Evolutionary conservation across 2,113 vertebrate genomes (phyloP).

Genomic region (Nothocercus nigrocapillus): DNA sequence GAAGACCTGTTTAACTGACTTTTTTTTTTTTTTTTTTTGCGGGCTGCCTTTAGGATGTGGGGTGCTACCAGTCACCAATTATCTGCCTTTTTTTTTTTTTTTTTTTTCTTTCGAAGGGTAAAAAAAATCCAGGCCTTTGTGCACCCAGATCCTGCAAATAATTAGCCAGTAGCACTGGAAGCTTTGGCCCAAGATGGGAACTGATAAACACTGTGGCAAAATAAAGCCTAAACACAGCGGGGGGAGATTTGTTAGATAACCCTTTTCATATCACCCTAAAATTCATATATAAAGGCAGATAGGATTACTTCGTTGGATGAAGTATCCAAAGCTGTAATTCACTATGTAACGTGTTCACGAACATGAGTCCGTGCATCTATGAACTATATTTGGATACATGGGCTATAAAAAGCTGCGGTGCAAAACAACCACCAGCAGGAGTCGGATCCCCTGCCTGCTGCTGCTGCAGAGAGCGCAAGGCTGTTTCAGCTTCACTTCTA

Average conservation of each 20-base stretch:
- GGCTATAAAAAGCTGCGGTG: conserved; percentile 79
- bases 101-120: neutral
- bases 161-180: neutral
- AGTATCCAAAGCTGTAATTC: rapidly evolving
- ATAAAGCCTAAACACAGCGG: neutral
- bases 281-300: neutral
- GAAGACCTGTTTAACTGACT: neutral
- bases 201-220: neutral
- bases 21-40: too few species aligned
- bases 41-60: neutral
- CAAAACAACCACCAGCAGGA: conserved; percentile 63
- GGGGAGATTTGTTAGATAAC: too few species aligned
- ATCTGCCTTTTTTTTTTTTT: neutral
- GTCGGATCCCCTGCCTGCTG: neutral
- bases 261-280: neutral
- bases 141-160: neutral
- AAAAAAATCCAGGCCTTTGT: neutral
- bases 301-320: neutral
- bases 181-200: neutral
- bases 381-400: conserved; percentile 76
- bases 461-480: conserved; percentile 3
- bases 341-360: neutral
- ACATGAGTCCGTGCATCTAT: conserved; percentile 28
- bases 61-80: rapidly evolving
- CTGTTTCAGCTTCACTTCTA: neutral